phyloP scores from a whole-genome alignment of 2,113 vertebrate species.

The Ivindomyrus marchei region DNA sequence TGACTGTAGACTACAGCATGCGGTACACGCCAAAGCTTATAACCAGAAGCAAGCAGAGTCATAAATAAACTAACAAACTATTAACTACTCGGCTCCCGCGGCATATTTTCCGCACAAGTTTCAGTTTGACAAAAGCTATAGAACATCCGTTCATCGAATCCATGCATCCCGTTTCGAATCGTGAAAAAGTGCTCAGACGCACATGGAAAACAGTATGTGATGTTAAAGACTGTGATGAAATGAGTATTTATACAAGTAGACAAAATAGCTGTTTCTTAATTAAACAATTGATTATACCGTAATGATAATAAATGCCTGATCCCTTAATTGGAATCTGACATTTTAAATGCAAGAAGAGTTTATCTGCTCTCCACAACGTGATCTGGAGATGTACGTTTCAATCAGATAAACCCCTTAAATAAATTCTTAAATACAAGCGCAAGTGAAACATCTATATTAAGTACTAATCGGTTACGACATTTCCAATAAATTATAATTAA shows the following conservation, averaged over 20 bases:
- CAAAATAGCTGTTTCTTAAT: not conserved
- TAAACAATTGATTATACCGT: not conserved
- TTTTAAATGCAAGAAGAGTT: not conserved
- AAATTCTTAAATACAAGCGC: not conserved
- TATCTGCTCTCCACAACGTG: not conserved
- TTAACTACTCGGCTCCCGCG: not conserved
- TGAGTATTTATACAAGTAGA: not conserved
- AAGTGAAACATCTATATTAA: not conserved
- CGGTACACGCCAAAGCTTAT: too few species aligned
- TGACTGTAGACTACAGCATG: too few species aligned
- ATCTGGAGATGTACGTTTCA: not conserved
- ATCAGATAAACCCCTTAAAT: not conserved
- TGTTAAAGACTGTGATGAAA: not conserved
- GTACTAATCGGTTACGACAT: not conserved
- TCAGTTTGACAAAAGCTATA: not conserved
- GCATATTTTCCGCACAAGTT: not conserved
- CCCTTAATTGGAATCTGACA: not conserved
- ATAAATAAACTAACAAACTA: not conserved
- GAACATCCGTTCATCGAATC: not conserved
- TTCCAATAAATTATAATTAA: not conserved
- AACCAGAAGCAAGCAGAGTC: not conserved
- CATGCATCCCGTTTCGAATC: not conserved
- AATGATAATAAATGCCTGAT: not conserved
- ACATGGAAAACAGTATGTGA: not conserved
- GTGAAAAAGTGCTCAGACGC: not conserved